Evolutionary conservation across 2,113 vertebrate genomes (phyloP).

Genomic region (Sander vitreus): DNA sequence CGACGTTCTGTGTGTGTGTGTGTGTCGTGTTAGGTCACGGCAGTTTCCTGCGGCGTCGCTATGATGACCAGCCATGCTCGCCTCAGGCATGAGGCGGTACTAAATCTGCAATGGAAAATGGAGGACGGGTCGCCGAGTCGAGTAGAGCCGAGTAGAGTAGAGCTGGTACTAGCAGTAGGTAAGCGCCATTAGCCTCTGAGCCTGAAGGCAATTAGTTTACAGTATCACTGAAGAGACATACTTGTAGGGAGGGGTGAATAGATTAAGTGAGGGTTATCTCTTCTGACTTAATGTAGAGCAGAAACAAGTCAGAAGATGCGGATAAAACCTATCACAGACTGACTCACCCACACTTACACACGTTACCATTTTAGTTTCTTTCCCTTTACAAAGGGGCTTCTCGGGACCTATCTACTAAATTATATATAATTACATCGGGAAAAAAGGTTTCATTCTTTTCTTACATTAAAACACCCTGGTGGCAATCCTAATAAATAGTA

Average conservation of each 20-base stretch:
- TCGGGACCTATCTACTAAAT: conserved; percentile 16
- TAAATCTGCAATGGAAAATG: no score
- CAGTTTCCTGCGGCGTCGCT: no score
- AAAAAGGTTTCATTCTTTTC: conserved; percentile 11
- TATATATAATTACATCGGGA: conserved; percentile 15
- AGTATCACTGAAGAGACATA: conserved; percentile 21
- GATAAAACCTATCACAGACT: conserved; percentile 26
- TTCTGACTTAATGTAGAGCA: conserved; percentile 31
- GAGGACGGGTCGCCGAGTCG: no score
- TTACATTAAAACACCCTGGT: conserved; percentile 23
- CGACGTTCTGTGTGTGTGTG: no score
- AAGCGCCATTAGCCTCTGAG: conserved; percentile 5
- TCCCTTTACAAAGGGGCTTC: neutral
- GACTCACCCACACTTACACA: conserved; percentile 24
- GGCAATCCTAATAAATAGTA: conserved; percentile 23
- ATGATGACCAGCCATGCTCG: no score
- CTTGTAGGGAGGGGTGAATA: conserved; percentile 12
- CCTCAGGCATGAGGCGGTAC: no score
- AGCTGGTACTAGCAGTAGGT: no score
- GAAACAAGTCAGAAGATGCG: neutral
- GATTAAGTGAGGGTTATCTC: conserved; percentile 41
- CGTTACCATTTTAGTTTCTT: conserved; percentile 16
- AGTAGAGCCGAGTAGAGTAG: no score
- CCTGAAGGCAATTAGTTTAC: conserved; percentile 24
- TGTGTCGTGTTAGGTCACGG: no score